A percentile compares a stretch with the other conserved stretches of the same genome.
Evolutionary conservation across 1,140 invertebrate genomes (phyloP).

Genomic region (Oreohelix idahoensis): DNA sequence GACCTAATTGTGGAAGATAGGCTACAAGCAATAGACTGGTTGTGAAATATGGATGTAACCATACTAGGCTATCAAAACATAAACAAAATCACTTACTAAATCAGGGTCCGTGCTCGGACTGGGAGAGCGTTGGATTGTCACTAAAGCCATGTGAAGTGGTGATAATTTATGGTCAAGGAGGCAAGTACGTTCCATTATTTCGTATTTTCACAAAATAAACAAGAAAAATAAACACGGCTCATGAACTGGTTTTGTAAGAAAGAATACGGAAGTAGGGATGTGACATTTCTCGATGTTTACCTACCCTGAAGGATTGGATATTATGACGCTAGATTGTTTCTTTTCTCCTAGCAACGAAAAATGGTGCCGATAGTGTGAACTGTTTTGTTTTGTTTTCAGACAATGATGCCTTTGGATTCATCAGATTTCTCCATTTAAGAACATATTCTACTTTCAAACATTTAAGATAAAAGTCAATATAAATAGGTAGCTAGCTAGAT

Average conservation of each 20-base stretch:
- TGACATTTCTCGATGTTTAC: background rate
- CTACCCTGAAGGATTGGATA: conserved; percentile 2
- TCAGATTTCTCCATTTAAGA: background rate
- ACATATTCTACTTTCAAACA: background rate
- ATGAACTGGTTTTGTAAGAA: background rate
- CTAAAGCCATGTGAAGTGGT: conserved; percentile 66
- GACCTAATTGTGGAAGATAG: background rate
- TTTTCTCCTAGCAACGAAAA: conserved; percentile 62
- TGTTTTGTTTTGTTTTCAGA: background rate
- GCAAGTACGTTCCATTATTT: background rate
- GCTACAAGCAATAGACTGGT: no score
- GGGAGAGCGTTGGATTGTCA: conserved; percentile 71
- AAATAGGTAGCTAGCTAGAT: no score
- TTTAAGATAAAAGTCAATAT: no score
- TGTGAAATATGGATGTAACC: no score
- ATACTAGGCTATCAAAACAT: no score
- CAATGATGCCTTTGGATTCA: background rate
- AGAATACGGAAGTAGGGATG: conserved; percentile 24
- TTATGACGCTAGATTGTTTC: background rate
- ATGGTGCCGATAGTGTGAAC: conserved; percentile 6
- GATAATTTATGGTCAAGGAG: conserved; percentile 6
- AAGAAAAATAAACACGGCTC: conserved; percentile 1
- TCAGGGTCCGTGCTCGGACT: conserved; percentile 69
- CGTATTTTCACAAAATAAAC: conserved; percentile 16
- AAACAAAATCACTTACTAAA: conserved; percentile 64